Percentiles rank a stretch among this genome's conserved stretches.
phyloP scores from a whole-genome alignment of 53 echinoderm and acorn worm genomes.

The Astropecten irregularis region DNA sequence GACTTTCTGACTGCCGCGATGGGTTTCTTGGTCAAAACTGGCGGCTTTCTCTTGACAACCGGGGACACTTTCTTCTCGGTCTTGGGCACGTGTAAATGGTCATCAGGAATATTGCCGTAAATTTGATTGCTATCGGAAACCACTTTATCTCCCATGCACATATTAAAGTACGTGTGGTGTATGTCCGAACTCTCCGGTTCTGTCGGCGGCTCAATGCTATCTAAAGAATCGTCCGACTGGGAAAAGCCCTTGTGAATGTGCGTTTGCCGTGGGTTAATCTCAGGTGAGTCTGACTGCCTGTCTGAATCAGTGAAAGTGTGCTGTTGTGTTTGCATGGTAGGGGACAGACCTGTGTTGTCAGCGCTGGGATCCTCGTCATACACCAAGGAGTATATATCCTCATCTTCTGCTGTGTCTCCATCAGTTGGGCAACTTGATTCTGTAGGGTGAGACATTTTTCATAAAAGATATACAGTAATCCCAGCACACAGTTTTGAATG shows the following conservation, averaged over 20 bases:
- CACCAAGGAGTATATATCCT: constrained; percentile 19
- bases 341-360: not conserved
- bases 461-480: too few species aligned
- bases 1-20: not conserved
- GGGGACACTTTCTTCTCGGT: not conserved
- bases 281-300: not conserved
- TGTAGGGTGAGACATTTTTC: not conserved
- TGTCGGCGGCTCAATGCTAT: too few species aligned
- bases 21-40: not conserved
- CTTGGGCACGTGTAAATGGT: not conserved
- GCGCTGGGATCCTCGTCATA: not conserved
- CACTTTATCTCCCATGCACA: not conserved
- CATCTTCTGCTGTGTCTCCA: not conserved
- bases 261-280: not conserved
- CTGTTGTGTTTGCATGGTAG: not conserved
- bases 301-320: not conserved
- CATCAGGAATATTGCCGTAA: not conserved
- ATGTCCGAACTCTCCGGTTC: not conserved
- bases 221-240: too few species aligned
- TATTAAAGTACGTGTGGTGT: not conserved
- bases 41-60: not conserved
- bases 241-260: too few species aligned
- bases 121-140: not conserved
- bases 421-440: not conserved
- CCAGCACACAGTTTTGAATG: too few species aligned